phyloP scores from a whole-genome alignment of 2,888 invertebrate genomes.

The Rhamnusium bicolor region DNA sequence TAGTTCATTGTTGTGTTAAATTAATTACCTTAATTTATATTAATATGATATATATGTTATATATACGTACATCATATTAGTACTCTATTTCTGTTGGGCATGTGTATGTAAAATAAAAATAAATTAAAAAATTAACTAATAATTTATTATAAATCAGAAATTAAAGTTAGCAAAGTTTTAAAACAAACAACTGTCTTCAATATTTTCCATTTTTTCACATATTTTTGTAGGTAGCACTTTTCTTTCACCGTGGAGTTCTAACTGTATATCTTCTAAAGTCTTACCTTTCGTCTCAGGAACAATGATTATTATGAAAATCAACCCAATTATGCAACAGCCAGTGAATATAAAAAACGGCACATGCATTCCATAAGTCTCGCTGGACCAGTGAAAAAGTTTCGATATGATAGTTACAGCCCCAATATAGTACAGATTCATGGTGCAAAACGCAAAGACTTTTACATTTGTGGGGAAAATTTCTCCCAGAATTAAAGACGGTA shows the following conservation, averaged over 20 bases:
- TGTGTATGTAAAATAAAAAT: no score
- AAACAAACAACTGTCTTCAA: no score
- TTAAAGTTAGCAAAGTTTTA: no score
- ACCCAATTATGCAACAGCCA: slow-evolving; percentile 63
- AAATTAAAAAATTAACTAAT: no score
- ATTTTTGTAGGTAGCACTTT: background rate
- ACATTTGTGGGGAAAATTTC: slow-evolving; percentile 75
- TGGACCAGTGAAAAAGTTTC: slow-evolving; percentile 70
- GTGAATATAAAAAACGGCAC: slow-evolving; percentile 71
- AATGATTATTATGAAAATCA: slow-evolving; percentile 68
- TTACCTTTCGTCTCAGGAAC: slow-evolving; percentile 74
- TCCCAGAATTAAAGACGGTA: slow-evolving; percentile 73
- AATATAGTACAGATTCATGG: slow-evolving; percentile 73
- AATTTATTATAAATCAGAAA: no score
- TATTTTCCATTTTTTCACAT: no score
- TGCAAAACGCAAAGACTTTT: slow-evolving; percentile 74
- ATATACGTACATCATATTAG: no score
- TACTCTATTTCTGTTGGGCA: no score
- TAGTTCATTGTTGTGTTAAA: no score
- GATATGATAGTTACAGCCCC: slow-evolving; percentile 71
- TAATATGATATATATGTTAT: no score
- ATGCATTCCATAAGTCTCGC: slow-evolving; percentile 68
- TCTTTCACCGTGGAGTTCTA: slow-evolving; percentile 53
- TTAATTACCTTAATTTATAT: no score
- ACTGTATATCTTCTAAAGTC: slow-evolving; percentile 72